Evolutionary conservation across 2,113 vertebrate genomes (phyloP).

Genomic region (Salvelinus namaycush): DNA sequence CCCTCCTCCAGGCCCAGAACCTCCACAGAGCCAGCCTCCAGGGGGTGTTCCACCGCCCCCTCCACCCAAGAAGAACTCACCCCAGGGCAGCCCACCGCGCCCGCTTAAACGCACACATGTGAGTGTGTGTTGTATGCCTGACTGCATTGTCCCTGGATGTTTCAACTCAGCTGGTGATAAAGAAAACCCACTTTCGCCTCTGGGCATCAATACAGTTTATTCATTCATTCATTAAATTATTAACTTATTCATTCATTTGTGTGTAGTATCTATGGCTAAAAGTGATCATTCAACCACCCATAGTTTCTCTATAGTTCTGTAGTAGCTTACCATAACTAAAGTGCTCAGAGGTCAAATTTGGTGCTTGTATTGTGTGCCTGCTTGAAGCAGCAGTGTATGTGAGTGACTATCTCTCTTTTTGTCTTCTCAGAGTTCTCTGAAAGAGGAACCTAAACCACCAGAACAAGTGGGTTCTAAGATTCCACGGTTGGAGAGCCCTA

Average conservation of each 20-base stretch:
- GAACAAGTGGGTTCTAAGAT: constrained; percentile 92
- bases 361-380: background rate
- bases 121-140: constrained; percentile 60
- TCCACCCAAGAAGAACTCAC: constrained; percentile 87
- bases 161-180: no score
- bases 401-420: constrained; percentile 1
- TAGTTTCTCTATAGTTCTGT: background rate
- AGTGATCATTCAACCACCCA: no score
- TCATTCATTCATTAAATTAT: no score
- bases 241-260: no score
- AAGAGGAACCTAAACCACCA: constrained; percentile 89
- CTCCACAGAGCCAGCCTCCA: constrained; percentile 55
- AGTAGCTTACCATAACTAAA: no score
- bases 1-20: constrained; percentile 57
- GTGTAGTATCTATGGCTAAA: no score
- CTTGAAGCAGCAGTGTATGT: background rate
- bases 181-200: no score
- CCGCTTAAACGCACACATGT: constrained; percentile 88
- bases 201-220: no score
- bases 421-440: constrained; percentile 84
- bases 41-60: constrained; percentile 65
- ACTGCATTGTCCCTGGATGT: background rate
- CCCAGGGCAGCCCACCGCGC: constrained; percentile 89
- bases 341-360: no score
- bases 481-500: constrained; percentile 87